phyloP scores from a whole-genome alignment of 2,797 vertebrate species.

The Aselliscus stoliczkanus region DNA sequence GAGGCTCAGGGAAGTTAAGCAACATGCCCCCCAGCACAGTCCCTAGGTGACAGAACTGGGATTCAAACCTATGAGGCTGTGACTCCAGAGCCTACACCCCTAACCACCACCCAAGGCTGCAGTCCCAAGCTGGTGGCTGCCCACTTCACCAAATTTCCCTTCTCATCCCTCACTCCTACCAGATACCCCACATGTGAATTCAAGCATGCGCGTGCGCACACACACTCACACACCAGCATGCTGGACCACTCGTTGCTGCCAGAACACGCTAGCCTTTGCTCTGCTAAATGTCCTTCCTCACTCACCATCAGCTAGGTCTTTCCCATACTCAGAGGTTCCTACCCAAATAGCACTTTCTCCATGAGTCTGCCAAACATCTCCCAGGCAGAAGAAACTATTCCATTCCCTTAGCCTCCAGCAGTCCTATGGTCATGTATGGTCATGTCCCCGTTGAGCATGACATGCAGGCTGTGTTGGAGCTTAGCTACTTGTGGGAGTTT shows the following conservation, averaged over 20 bases:
- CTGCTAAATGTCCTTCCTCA: not conserved
- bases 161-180: not conserved
- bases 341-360: not conserved
- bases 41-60: not conserved
- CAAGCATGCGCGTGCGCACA: accelerated
- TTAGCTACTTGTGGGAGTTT: not conserved
- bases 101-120: not conserved
- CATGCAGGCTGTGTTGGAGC: not conserved
- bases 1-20: not conserved
- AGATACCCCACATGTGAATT: accelerated
- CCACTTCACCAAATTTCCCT: not conserved
- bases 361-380: not conserved
- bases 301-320: not conserved
- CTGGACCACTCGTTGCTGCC: accelerated
- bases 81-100: not conserved
- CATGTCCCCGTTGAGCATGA: accelerated
- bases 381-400: not conserved
- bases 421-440: not conserved
- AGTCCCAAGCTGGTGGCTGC: not conserved
- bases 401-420: not conserved
- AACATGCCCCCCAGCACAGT: not conserved
- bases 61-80: not conserved
- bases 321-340: not conserved
- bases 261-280: accelerated
- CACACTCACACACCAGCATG: no score